Conservation (phyloP, 2,797 vertebrate genomes). For the Rhynchonycteris naso region DNA sequence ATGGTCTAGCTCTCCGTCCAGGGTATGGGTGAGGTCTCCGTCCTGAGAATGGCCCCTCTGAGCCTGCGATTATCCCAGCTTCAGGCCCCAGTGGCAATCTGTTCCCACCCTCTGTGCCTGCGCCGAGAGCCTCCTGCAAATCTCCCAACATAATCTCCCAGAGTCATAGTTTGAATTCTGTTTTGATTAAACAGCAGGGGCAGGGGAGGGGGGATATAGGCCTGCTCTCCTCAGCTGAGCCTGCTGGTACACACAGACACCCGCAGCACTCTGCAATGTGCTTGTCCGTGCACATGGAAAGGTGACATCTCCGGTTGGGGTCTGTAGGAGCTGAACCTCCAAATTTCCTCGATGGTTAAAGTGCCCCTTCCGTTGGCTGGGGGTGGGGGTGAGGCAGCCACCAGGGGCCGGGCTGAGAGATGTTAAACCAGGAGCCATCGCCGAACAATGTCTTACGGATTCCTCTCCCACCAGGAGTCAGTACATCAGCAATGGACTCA, state of each 20-base stretch:
- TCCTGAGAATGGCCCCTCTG: conserved; percentile 69
- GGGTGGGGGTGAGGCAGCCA: background rate
- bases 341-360: background rate
- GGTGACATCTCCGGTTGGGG: background rate
- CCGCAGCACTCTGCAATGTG: background rate
- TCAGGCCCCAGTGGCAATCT: conserved; percentile 56
- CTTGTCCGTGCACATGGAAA: background rate
- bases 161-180: conserved; percentile 91
- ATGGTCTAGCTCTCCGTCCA: background rate
- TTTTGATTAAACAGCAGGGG: conserved; percentile 90
- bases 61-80: conserved; percentile 51
- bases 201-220: conserved; percentile 35
- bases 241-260: background rate
- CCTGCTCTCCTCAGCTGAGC: background rate
- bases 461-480: background rate
- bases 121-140: conserved; percentile 87
- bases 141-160: conserved; percentile 90
- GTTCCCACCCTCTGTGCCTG: conserved; percentile 85
- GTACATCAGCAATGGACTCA: background rate
- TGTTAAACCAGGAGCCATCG: rapidly evolving
- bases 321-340: background rate
- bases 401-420: background rate
- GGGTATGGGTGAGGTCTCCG: background rate
- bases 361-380: background rate
- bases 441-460: background rate